Conservation (phyloP, 1,140 invertebrate genomes). For the Coenobita brevimanus region DNA sequence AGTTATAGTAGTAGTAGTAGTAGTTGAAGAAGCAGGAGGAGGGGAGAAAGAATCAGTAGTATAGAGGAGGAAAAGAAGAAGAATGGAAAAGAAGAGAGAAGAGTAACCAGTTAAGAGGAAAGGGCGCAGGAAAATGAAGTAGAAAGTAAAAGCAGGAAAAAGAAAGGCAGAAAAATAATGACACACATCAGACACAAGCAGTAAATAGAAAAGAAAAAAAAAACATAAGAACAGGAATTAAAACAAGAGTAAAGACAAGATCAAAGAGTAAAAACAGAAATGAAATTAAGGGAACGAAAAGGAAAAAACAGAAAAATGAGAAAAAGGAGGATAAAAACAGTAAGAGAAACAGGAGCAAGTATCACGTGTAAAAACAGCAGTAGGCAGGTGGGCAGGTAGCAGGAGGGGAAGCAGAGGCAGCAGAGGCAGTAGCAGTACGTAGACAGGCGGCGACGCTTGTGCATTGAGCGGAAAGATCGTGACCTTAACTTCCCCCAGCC, state of each 20-base stretch:
- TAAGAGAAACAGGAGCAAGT: background rate
- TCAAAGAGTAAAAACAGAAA: background rate
- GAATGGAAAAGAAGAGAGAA: too few relatives aligned
- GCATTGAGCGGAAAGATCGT: too few relatives aligned
- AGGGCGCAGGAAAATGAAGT: background rate
- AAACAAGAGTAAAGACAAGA: background rate
- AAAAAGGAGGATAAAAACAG: background rate
- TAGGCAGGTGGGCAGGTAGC: background rate
- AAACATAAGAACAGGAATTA: background rate
- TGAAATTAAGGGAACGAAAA: background rate
- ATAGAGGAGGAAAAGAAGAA: too few relatives aligned
- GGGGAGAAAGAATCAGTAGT: too few relatives aligned
- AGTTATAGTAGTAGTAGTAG: too few relatives aligned
- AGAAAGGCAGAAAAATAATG: background rate
- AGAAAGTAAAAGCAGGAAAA: background rate
- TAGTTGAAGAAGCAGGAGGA: background rate
- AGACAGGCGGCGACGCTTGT: too few relatives aligned
- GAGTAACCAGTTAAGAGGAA: background rate
- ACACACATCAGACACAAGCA: too few relatives aligned
- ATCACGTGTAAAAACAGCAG: background rate
- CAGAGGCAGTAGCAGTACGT: background rate
- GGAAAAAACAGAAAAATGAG: background rate
- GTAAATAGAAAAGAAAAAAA: slow-evolving; percentile 4
- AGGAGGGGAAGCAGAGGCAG: background rate
- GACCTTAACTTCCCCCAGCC: too few relatives aligned